phyloP scores from a whole-genome alignment of 2,888 invertebrate genomes.

The Lepidonotus clava region DNA sequence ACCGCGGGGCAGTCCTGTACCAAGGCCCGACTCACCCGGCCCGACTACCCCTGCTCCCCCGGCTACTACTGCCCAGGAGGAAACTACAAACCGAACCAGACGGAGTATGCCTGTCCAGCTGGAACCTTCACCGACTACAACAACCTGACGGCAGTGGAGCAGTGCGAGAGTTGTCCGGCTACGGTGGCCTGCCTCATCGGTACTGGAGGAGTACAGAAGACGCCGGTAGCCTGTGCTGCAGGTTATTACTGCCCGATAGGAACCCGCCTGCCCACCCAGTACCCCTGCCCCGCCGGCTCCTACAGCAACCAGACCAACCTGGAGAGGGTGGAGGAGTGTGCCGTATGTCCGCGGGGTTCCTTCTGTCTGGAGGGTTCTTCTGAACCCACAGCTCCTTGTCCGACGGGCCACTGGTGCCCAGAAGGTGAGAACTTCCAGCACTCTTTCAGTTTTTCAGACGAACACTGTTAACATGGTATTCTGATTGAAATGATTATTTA shows the following conservation, averaged over 20 bases:
- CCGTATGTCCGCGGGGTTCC: slow-evolving; percentile 72
- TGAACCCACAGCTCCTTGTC: slow-evolving; percentile 72
- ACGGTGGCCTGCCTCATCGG: slow-evolving; percentile 73
- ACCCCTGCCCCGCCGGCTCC: slow-evolving; percentile 77
- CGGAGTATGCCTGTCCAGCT: slow-evolving; percentile 76
- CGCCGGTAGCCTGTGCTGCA: slow-evolving; percentile 74
- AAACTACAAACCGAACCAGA: slow-evolving; percentile 73
- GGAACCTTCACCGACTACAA: slow-evolving; percentile 75
- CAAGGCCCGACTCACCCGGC: slow-evolving; percentile 69
- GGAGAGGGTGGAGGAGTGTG: slow-evolving; percentile 72
- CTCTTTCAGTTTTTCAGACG: too few relatives aligned
- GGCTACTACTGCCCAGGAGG: slow-evolving; percentile 78
- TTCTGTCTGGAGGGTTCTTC: slow-evolving; percentile 76
- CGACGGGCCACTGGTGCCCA: slow-evolving; percentile 76
- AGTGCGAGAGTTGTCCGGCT: slow-evolving; percentile 73
- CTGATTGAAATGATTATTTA: too few relatives aligned
- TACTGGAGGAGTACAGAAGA: slow-evolving; percentile 76
- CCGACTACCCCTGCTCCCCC: slow-evolving; percentile 74
- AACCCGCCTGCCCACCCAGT: slow-evolving; percentile 71
- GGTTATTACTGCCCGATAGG: slow-evolving; percentile 77
- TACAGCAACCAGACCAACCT: slow-evolving; percentile 76
- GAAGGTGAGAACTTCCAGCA: slow-evolving; percentile 68
- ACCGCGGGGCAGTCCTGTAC: slow-evolving; percentile 75
- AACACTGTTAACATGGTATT: too few relatives aligned
- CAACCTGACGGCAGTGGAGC: slow-evolving; percentile 74